phyloP scores from a whole-genome alignment of 2,113 vertebrate genomes.

The Oceanodroma tethys region DNA sequence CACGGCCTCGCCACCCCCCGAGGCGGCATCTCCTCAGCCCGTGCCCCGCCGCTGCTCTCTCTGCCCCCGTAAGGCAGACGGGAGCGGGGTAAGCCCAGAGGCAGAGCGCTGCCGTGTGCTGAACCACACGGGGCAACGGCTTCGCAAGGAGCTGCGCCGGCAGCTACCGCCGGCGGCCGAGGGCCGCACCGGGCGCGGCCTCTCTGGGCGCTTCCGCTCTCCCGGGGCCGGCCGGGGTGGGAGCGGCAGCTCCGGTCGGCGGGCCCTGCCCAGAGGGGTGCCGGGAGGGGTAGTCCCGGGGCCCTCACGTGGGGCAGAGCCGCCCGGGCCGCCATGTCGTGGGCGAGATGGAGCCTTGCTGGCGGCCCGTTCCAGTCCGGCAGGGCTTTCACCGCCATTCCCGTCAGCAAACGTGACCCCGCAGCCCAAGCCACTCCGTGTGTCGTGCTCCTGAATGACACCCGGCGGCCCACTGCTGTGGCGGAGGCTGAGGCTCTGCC shows the following conservation, averaged over 20 bases:
- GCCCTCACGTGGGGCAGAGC: too few relatives aligned
- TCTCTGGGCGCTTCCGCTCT: too few relatives aligned
- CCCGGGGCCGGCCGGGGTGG: not conserved
- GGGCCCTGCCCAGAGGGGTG: not conserved
- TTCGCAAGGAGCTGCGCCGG: accelerated
- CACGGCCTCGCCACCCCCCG: too few relatives aligned
- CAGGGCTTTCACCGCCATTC: too few relatives aligned
- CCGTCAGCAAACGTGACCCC: accelerated
- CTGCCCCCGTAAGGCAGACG: not conserved
- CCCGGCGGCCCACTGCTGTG: not conserved
- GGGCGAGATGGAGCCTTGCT: too few relatives aligned
- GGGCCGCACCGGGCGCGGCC: too few relatives aligned
- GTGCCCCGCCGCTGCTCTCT: not conserved
- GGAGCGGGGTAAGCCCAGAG: too few relatives aligned
- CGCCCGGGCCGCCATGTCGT: not conserved
- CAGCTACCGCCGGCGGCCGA: not conserved
- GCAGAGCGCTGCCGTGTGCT: not conserved
- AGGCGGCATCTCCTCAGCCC: not conserved
- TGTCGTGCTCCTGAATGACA: accelerated
- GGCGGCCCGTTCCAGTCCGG: not conserved
- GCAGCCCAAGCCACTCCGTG: not conserved
- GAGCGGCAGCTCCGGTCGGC: not conserved
- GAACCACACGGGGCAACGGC: accelerated
- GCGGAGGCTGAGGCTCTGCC: not conserved
- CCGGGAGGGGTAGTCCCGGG: not conserved